phyloP scores from a whole-genome alignment of 2,113 vertebrate species.

The Brachypteracias leptosomus region DNA sequence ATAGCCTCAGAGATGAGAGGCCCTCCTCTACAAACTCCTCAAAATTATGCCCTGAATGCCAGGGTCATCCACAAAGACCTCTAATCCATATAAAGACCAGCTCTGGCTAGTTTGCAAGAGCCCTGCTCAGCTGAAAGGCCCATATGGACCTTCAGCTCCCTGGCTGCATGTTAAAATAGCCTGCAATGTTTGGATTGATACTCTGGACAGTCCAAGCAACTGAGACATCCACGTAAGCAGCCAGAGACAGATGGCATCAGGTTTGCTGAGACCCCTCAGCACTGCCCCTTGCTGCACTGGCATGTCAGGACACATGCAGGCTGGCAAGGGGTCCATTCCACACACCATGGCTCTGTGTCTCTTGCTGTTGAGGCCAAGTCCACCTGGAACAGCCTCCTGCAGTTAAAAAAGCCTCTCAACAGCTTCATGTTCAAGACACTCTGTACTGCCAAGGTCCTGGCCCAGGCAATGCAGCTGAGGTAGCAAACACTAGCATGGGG shows the following conservation, averaged over 20 bases:
- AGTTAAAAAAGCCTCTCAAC: background rate
- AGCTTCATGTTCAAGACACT: background rate
- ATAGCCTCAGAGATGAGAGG: background rate
- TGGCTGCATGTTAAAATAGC: background rate
- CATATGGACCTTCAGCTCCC: background rate
- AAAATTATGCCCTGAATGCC: background rate
- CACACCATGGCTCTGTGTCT: background rate
- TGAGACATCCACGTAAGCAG: background rate
- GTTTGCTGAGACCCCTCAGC: background rate
- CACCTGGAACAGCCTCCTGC: background rate
- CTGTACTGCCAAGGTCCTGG: background rate
- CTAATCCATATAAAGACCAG: conserved; percentile 2
- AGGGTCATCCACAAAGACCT: background rate
- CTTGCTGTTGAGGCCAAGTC: background rate
- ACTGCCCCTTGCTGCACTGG: background rate
- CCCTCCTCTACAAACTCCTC: background rate
- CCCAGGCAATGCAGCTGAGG: background rate
- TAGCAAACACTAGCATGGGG: background rate
- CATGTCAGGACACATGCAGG: background rate
- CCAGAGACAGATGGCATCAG: background rate
- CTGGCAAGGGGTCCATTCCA: background rate
- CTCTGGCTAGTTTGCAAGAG: background rate
- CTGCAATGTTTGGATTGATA: background rate
- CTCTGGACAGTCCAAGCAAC: background rate
- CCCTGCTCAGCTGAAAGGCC: background rate